Evolutionary conservation across 2,797 vertebrate species (phyloP).

Genomic region (Adrianichthys oophorus): DNA sequence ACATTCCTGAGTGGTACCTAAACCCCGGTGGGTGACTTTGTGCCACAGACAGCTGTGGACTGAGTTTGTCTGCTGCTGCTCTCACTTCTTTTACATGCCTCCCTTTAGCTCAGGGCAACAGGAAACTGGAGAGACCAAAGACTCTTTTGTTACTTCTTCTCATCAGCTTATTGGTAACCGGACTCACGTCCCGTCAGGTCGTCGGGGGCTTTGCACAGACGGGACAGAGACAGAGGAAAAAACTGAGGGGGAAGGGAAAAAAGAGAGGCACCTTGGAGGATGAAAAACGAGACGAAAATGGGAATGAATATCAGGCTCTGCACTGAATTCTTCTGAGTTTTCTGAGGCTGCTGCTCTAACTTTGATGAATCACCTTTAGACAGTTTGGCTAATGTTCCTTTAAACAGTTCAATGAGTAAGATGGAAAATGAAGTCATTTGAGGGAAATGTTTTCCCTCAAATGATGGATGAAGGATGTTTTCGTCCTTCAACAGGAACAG

Average conservation of each 20-base stretch:
- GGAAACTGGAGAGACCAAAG: conserved; percentile 74
- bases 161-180: conserved; percentile 76
- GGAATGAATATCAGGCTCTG: too few relatives aligned
- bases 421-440: too few relatives aligned
- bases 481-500: too few relatives aligned
- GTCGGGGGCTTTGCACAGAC: conserved; percentile 16
- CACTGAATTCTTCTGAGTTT: too few relatives aligned
- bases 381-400: background rate
- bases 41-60: conserved; percentile 48
- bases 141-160: conserved; percentile 69
- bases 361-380: too few relatives aligned
- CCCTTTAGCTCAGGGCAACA: conserved; percentile 66
- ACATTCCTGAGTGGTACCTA: conserved; percentile 56
- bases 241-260: conserved; percentile 31
- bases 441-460: too few relatives aligned
- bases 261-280: background rate
- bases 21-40: conserved; percentile 41
- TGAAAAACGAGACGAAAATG: too few relatives aligned
- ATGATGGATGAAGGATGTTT: too few relatives aligned
- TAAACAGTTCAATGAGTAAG: background rate
- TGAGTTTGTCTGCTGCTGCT: conserved; percentile 39
- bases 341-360: too few relatives aligned
- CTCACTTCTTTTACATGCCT: conserved; percentile 59
- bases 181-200: conserved; percentile 70
- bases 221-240: conserved; percentile 20